A percentile compares a stretch with the other conserved stretches of the same genome.
These are phyloP conservation scores for Gopherus flavomarginatus DNA, from an alignment of 2,113 vertebrate genomes.

Conservation along the genomic window DNA sequence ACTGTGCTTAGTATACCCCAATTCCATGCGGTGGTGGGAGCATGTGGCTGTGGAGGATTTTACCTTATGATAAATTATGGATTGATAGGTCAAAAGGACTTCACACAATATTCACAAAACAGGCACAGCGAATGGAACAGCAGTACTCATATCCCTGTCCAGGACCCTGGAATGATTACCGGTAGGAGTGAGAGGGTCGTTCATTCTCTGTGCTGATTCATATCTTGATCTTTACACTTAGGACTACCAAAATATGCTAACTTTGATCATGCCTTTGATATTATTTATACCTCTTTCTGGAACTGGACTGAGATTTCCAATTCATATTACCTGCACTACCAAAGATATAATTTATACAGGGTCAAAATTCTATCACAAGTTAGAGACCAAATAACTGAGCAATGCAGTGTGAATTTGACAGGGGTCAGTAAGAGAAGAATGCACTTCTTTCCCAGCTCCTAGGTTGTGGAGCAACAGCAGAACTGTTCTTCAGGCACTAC, in stretches of 20 bases:
- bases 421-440: background rate
- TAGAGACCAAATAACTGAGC: background rate
- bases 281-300: background rate
- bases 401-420: background rate
- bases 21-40: background rate
- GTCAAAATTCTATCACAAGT: fast-evolving
- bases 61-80: background rate
- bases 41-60: background rate
- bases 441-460: background rate
- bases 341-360: background rate
- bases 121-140: fast-evolving
- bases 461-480: background rate
- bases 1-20: background rate
- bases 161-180: background rate
- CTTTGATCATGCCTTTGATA: background rate
- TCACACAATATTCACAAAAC: background rate
- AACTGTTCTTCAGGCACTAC: background rate
- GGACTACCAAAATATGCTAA: background rate
- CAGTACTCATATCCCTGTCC: background rate
- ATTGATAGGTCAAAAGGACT: background rate
- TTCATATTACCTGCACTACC: background rate
- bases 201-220: background rate
- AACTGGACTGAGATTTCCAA: background rate
- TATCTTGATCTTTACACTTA: background rate
- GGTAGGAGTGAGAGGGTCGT: background rate